Base-by-base conservation (phyloP, 1,140 invertebrate species). In the Heliothis virescens region DNA sequence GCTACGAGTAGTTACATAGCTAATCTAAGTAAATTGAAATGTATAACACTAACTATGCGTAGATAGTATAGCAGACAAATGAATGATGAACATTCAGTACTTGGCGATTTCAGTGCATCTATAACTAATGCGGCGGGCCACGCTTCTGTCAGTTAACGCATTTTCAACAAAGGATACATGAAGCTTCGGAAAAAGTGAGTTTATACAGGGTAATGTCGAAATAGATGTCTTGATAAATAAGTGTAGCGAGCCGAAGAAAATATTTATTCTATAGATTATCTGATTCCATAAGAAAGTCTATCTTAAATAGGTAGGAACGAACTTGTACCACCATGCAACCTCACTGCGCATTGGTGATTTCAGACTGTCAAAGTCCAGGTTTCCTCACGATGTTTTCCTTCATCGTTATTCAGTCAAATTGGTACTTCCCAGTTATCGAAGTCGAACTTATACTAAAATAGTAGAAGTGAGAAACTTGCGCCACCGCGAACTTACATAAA, bases 1-100 rank as follows among this genome's bases (percentile, higher is more conserved):
- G 85, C 89, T 91, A 92, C 85, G 81, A 79, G 85, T 87, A 90
- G 85, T 91, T 89, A 89, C 84, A 92, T 86, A 94, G 86, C 89
- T 94, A 94, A 88, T 90, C 90, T 93, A 92, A 91, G 87, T 89
- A 86, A 90, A 91, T 92, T 89, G 86, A 92, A 92, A 91, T 87
- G 88, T 92, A 89, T 89, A 67, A 91, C 77, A 83, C 90, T 92
- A 92, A 88, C 87, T 92, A 92, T 88, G 81, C 85, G 79, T 89
- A 90, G 85, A 83, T 91, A 83, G 78, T 81, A 80, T 77, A 87
- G 85, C 88, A 89, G 88, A 87, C 87, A 84, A 81, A 82, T 83
- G 87, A 88, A 85, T 81, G 82, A 83, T 79, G 72, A 81, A 85
- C 85, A 87, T 89, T 83, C 85, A 82, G 84, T 86, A 86, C 85